phyloP scores from a whole-genome alignment of 2,113 vertebrate genomes.

The Notarius lentiginosus region DNA sequence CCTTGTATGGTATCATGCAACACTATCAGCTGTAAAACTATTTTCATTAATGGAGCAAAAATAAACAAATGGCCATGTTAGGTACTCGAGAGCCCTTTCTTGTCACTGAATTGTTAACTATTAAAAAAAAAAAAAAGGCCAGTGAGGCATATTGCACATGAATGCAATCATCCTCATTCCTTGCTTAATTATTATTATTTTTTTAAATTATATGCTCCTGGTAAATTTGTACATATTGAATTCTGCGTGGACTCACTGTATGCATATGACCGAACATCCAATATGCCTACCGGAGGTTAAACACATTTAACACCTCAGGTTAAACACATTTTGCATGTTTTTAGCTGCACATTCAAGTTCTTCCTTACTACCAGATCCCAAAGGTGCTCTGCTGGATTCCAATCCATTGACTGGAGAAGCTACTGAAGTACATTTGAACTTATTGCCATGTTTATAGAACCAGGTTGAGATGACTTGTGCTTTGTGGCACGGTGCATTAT shows the following conservation, averaged over 20 bases:
- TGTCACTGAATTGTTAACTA: too few species aligned
- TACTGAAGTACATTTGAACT: not conserved
- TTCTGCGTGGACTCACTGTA: not conserved
- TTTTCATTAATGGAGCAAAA: not conserved
- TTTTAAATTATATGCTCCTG: not conserved
- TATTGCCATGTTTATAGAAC: not conserved
- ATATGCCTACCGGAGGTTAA: not conserved
- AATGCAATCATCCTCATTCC: not conserved
- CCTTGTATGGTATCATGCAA: not conserved
- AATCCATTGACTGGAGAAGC: not conserved
- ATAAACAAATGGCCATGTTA: not conserved
- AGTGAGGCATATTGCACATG: not conserved
- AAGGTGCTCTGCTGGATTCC: not conserved
- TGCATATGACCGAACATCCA: too few species aligned
- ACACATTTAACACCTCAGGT: not conserved
- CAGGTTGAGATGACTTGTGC: not conserved
- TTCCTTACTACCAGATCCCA: not conserved
- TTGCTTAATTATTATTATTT: not conserved
- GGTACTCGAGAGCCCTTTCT: too few species aligned
- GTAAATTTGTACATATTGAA: not conserved
- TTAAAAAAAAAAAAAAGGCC: too few species aligned
- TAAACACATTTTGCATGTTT: not conserved
- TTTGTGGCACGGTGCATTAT: not conserved
- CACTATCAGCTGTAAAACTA: not conserved
- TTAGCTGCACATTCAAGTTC: not conserved